Evolutionary conservation across 1,140 invertebrate species (phyloP), one percentile per base, ranked within the genome.

Genomic region (Gryllus bimaculatus): DNA sequence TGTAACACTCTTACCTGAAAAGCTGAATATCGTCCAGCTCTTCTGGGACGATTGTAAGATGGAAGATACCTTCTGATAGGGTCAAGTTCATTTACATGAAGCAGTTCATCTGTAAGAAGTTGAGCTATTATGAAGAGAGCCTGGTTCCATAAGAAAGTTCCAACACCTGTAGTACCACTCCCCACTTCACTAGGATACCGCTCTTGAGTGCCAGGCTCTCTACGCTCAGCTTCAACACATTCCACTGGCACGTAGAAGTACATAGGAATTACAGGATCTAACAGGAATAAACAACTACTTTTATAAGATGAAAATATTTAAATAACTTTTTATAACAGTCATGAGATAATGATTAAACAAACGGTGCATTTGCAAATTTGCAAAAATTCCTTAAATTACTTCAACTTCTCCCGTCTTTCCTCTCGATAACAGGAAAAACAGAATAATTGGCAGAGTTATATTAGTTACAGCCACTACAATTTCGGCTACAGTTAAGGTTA

Each of bases 41-140:
- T 92, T 75, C 95, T 88, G 0, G 98, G 98, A 77, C 98, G 88
- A 85, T 98, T 98, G 84, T 96, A 97, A 0, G 97, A 98, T 6
- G 98, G 97, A 78, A 99, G 88, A 88, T 99, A 98, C 74, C 98
- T 89, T 79, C 97, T 88, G 80, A 99, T 96, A 2, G 96, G 96
- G 88, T 99, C 98, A 75, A 99, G 87, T 87, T 99, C 98, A 84
- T 96, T 98, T 15, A 98, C 92, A 84, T 98, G 95, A 47, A 99
- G 87, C 20, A 99, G 86, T 54, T 94, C 93, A 77, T 93, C 93
- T 39, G 94, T 95, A 39, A 99, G 86, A 48, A 99, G 86, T 85
- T 98, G 94, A 7, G 96, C 91, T 82, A 99, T 95, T 77, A 99
- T 91, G 85, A 97, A 98, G 86, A 99, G 88, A 0, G 97, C 92